Conservation (phyloP, 2,888 invertebrate species). For the Spodoptera exigua region DNA sequence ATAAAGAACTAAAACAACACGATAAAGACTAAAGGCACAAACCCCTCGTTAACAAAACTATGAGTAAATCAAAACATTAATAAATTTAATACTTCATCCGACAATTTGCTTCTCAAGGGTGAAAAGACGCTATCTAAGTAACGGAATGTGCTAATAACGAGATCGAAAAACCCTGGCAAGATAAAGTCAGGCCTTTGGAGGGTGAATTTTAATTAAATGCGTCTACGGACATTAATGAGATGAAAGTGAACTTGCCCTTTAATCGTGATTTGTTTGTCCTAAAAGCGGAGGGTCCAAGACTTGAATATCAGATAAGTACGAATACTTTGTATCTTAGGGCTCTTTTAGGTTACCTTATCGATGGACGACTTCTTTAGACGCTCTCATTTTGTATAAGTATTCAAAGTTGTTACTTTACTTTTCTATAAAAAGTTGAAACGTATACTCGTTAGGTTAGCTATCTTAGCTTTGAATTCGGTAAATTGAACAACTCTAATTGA, state of each 20-base stretch:
- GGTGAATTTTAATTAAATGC: constrained; percentile 88
- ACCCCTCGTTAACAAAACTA: constrained; percentile 54
- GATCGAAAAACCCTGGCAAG: constrained; percentile 79
- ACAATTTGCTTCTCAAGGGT: constrained; percentile 62
- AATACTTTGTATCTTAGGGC: constrained; percentile 50
- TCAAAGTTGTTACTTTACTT: constrained; percentile 20
- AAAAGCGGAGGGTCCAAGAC: constrained; percentile 69
- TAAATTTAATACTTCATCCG: constrained; percentile 55
- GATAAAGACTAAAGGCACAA: too few relatives aligned
- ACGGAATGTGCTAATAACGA: constrained; percentile 85
- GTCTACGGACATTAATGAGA: constrained; percentile 85
- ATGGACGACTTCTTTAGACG: constrained; percentile 32
- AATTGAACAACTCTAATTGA: constrained; percentile 6
- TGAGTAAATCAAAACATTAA: constrained; percentile 55
- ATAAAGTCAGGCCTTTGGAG: constrained; percentile 76
- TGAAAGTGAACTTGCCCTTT: constrained; percentile 83
- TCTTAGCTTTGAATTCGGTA: constrained; percentile 13
- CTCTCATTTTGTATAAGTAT: constrained; percentile 11
- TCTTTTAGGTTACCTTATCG: constrained; percentile 46
- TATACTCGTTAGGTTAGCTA: not conserved
- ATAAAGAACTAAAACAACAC: too few relatives aligned
- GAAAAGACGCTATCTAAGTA: constrained; percentile 59
- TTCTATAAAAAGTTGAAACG: constrained; percentile 13
- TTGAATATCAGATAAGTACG: constrained; percentile 64
- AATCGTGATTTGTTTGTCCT: constrained; percentile 87